phyloP scores from a whole-genome alignment of 2,113 vertebrate genomes.

The Urocynchramus pylzowi region DNA sequence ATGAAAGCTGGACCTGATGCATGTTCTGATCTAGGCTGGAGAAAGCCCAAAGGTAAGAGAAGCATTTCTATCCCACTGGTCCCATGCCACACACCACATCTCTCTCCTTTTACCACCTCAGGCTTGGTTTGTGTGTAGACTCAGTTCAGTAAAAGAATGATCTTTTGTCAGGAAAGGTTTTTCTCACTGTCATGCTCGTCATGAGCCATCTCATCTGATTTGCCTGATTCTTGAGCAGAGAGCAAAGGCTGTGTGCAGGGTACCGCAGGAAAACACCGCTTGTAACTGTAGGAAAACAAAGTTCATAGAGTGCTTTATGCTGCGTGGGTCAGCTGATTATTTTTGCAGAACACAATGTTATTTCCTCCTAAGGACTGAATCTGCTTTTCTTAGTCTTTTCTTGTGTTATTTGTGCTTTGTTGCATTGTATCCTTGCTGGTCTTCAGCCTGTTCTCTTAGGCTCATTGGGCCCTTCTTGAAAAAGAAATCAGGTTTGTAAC shows the following conservation, averaged over 20 bases:
- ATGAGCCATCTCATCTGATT: neutral
- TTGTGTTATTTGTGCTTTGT: neutral
- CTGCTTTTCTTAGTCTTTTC: neutral
- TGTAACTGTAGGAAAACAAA: neutral
- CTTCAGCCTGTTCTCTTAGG: neutral
- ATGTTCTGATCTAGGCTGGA: neutral
- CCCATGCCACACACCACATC: too few relatives aligned
- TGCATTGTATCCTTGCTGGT: neutral
- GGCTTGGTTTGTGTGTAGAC: neutral
- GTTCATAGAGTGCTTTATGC: neutral
- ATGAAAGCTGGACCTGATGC: neutral
- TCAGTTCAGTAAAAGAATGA: neutral
- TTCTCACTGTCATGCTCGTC: neutral
- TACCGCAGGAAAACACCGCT: accelerated
- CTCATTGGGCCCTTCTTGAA: neutral
- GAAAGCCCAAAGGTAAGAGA: neutral
- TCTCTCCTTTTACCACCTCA: neutral
- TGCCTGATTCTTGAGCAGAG: neutral
- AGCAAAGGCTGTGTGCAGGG: neutral
- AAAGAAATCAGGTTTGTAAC: neutral
- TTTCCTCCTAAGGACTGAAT: neutral
- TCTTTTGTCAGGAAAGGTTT: neutral
- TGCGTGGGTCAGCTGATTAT: neutral
- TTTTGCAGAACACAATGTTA: neutral
- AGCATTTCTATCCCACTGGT: accelerated